Evolutionary conservation across 2,113 vertebrate genomes (phyloP).

Genomic region (Psophia crepitans): DNA sequence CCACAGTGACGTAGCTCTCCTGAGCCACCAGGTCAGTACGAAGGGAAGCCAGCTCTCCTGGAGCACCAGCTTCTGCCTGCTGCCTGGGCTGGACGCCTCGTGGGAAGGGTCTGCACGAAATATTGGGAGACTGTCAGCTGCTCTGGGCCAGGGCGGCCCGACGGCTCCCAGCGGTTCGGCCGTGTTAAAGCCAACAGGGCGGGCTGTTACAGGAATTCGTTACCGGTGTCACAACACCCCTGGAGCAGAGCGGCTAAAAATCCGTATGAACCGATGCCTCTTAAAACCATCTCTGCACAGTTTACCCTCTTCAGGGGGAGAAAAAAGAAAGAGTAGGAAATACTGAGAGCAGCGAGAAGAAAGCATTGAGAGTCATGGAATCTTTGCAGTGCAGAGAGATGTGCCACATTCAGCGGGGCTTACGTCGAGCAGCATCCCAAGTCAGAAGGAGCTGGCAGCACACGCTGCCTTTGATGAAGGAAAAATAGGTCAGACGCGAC

Average conservation of each 20-base stretch:
- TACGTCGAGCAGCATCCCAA: not conserved
- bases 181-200: slow-evolving; percentile 29
- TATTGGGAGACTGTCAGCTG: not conserved
- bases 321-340: not conserved
- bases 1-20: not conserved
- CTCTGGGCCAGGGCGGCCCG: not conserved
- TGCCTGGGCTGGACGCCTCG: slow-evolving; percentile 11
- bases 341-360: not conserved
- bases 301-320: slow-evolving; percentile 28
- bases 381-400: not conserved
- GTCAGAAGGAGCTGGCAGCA: not conserved
- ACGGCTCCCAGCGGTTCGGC: not conserved
- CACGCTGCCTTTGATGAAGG: not conserved
- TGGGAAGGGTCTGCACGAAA: not conserved
- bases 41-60: not conserved
- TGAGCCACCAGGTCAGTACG: not conserved
- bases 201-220: slow-evolving; percentile 55
- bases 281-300: slow-evolving; percentile 50
- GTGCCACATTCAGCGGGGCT: slow-evolving; percentile 16
- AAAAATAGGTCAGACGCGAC: not conserved
- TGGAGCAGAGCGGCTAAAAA: slow-evolving; percentile 50
- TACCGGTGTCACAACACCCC: slow-evolving; percentile 34
- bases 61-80: not conserved
- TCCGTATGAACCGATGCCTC: slow-evolving; percentile 48
- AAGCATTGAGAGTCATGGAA: slow-evolving; percentile 12